These are phyloP conservation scores for Phenacoccus solenopsis DNA, from an alignment of 1,140 invertebrate species.

Conservation along the genomic window DNA sequence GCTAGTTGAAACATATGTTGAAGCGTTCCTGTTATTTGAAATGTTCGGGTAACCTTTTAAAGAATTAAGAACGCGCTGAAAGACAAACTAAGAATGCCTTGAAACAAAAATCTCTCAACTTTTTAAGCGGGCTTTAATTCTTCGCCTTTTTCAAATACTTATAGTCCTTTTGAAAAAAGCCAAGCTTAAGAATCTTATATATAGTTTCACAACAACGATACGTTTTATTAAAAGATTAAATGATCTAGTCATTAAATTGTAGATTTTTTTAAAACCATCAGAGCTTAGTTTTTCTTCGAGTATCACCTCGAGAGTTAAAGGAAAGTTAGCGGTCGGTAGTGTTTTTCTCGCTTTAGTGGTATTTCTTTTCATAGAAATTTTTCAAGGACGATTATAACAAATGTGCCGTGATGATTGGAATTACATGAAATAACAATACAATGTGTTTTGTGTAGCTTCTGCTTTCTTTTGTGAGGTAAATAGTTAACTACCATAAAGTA, in stretches of 20 bases:
- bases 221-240: constrained; percentile 3
- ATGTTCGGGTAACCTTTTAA: neutral
- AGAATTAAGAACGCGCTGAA: neutral
- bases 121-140: neutral
- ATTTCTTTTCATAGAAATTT: too few relatives aligned
- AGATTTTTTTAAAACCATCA: neutral
- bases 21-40: neutral
- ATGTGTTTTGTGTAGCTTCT: too few relatives aligned
- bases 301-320: too few relatives aligned
- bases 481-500: too few relatives aligned
- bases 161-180: neutral
- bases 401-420: too few relatives aligned
- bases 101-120: neutral
- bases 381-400: too few relatives aligned
- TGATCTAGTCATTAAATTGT: neutral
- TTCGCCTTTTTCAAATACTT: neutral
- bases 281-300: neutral
- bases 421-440: too few relatives aligned
- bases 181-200: too few relatives aligned
- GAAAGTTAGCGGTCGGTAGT: too few relatives aligned
- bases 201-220: neutral
- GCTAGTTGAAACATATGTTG: neutral
- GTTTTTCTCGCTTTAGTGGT: too few relatives aligned
- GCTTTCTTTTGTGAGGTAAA: too few relatives aligned
- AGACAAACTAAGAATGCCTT: neutral